phyloP scores from a whole-genome alignment of 2,113 vertebrate genomes.

The Semnornis frantzii region DNA sequence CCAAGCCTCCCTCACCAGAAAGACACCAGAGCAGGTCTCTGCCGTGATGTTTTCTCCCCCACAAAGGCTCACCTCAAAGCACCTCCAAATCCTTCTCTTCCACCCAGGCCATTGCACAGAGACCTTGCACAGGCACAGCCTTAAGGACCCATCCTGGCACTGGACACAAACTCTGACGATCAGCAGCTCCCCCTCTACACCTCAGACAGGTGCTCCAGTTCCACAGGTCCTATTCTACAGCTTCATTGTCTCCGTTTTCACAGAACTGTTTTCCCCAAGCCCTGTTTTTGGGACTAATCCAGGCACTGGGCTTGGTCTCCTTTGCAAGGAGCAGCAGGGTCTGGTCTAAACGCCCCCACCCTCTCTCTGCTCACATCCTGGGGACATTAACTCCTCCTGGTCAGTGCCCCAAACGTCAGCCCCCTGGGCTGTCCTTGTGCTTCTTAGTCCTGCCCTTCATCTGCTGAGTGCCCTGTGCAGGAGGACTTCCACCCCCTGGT shows the following conservation, averaged over 20 bases:
- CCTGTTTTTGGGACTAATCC: background rate
- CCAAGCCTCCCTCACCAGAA: accelerated
- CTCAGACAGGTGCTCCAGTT: background rate
- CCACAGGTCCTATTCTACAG: background rate
- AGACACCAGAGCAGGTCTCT: background rate
- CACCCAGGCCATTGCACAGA: background rate
- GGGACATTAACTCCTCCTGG: background rate
- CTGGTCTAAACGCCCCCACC: background rate
- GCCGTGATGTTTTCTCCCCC: accelerated
- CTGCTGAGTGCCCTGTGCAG: accelerated
- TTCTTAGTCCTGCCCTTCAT: background rate
- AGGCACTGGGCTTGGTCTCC: background rate
- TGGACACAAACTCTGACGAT: too few relatives aligned
- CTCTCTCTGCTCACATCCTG: background rate
- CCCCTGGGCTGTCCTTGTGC: background rate
- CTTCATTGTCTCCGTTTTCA: background rate
- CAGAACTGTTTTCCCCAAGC: background rate
- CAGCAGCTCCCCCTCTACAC: background rate
- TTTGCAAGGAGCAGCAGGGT: background rate
- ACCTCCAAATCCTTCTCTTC: background rate
- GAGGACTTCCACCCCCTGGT: background rate
- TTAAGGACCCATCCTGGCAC: background rate
- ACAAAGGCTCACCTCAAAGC: background rate
- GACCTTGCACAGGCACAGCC: background rate
- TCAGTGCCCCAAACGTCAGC: background rate